These are phyloP conservation scores for Oasisia sp. DNA, from an alignment of 2,888 invertebrate species.

Conservation along the genomic window DNA sequence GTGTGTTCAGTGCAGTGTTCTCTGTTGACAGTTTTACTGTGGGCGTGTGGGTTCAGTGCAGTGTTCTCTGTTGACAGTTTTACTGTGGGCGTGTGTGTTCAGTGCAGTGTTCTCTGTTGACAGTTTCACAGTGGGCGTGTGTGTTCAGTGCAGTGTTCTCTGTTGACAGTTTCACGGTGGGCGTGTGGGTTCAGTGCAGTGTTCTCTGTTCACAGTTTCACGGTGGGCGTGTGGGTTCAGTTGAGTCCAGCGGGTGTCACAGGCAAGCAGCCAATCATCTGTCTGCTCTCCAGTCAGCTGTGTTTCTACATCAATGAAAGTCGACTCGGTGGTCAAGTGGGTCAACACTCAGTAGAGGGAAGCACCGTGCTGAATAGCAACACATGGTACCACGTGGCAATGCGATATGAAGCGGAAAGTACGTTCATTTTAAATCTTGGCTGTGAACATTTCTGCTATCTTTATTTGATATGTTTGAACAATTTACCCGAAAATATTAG, in stretches of 20 bases:
- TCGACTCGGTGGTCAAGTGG: slow-evolving; percentile 43
- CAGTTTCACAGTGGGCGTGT: background rate
- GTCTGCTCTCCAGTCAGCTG: slow-evolving; percentile 45
- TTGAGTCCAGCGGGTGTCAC: slow-evolving; percentile 38
- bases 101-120: background rate
- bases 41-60: background rate
- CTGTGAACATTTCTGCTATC: background rate
- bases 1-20: background rate
- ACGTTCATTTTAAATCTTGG: slow-evolving; percentile 18
- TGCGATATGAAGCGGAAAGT: slow-evolving; percentile 46
- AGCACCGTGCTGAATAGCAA: slow-evolving; percentile 41
- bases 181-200: background rate
- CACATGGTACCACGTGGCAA: slow-evolving; percentile 49
- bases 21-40: slow-evolving; percentile 4
- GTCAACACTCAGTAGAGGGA: slow-evolving; percentile 41
- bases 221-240: slow-evolving; percentile 49
- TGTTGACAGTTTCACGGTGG: background rate
- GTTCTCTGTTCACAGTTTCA: slow-evolving; percentile 46
- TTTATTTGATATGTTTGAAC: background rate
- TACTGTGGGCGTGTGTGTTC: background rate
- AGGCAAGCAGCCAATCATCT: slow-evolving; percentile 49
- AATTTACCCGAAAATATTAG: background rate
- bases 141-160: background rate
- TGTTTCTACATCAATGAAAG: slow-evolving; percentile 50
- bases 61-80: slow-evolving; percentile 10